These are phyloP conservation scores for Amphimedon queenslandica DNA, from an alignment of 37 sponge, comb jelly and placozoan species.

Conservation along the genomic window DNA sequence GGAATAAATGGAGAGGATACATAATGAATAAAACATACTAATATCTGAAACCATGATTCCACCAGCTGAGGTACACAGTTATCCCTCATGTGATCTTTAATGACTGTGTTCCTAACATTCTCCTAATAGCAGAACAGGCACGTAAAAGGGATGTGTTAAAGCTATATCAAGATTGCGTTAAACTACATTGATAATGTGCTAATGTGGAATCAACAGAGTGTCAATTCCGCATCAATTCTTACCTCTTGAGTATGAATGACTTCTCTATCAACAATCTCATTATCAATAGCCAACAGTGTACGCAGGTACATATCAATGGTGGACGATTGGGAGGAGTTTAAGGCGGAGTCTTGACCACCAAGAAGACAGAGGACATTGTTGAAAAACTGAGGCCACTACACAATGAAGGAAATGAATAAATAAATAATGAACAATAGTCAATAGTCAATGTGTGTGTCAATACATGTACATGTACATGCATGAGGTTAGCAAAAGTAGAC, in stretches of 20 bases:
- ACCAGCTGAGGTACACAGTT: slow-evolving; percentile 77
- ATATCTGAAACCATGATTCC: slow-evolving; percentile 78
- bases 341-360: neutral
- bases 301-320: slow-evolving; percentile 68
- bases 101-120: slow-evolving; percentile 60
- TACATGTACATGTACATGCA: too few species aligned
- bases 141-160: too few species aligned
- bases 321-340: neutral
- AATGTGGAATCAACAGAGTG: neutral
- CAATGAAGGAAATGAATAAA: too few species aligned
- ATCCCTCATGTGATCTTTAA: slow-evolving; percentile 87
- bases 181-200: too few species aligned
- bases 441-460: too few species aligned
- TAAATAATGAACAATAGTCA: too few species aligned
- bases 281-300: slow-evolving; percentile 70
- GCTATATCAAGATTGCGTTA: too few species aligned
- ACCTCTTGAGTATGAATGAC: slow-evolving; percentile 68
- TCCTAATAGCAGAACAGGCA: slow-evolving; percentile 43
- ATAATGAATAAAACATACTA: slow-evolving; percentile 30
- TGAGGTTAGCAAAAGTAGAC: too few species aligned
- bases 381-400: too few species aligned
- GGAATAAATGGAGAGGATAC: neutral
- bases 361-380: slow-evolving; percentile 1
- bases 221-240: neutral
- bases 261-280: slow-evolving; percentile 77